phyloP scores from a whole-genome alignment of 2,888 invertebrate species.

The Meteorus cinctellus region DNA sequence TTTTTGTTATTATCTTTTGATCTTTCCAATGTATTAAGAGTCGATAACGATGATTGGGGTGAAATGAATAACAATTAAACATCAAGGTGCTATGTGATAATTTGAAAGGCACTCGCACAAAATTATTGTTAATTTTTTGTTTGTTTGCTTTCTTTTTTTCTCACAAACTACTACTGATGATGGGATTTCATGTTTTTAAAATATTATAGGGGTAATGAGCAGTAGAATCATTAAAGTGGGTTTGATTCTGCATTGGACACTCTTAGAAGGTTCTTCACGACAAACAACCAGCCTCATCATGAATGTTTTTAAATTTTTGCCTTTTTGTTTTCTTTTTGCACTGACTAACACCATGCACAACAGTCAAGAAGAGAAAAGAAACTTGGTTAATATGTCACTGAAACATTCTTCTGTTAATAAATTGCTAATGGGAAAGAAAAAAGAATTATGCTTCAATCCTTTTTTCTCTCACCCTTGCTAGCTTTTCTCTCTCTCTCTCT shows the following conservation, averaged over 20 bases:
- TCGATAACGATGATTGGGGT: constrained; percentile 22
- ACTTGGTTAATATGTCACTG: constrained; percentile 63
- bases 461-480: constrained; percentile 15
- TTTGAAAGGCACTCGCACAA: constrained; percentile 72
- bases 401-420: constrained; percentile 69
- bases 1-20: constrained; percentile 4
- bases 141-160: constrained; percentile 32
- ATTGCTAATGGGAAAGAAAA: constrained; percentile 48
- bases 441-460: constrained; percentile 19
- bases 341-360: constrained; percentile 54
- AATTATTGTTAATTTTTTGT: constrained; percentile 60
- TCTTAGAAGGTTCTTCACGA: background rate
- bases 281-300: background rate
- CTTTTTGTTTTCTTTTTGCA: constrained; percentile 48
- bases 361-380: constrained; percentile 70
- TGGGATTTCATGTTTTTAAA: background rate
- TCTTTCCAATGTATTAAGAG: constrained; percentile 1
- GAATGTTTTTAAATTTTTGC: constrained; percentile 21
- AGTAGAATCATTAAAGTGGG: background rate
- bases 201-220: background rate
- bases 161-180: background rate
- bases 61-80: constrained; percentile 44
- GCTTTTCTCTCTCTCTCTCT: background rate
- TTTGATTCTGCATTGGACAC: background rate
- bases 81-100: constrained; percentile 56